Evolutionary conservation across 2,888 invertebrate genomes (phyloP), one percentile per base, ranked within the genome.

Genomic region (Eristalis intricaria): DNA sequence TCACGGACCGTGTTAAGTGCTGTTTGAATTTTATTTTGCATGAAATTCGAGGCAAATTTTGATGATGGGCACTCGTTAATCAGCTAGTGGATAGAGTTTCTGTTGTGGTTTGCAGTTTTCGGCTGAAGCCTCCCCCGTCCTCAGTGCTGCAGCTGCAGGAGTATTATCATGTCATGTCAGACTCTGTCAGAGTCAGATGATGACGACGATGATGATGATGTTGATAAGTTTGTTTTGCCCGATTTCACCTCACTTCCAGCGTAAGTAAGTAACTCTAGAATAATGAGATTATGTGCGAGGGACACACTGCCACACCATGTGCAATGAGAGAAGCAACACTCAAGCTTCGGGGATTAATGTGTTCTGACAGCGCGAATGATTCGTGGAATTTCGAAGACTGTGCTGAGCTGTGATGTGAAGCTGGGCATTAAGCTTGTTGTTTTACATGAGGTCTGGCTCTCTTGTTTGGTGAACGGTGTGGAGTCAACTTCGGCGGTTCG

Each of bases 41-140:
- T 82, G 71, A 79, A 83, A 83, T 76, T 83, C 66, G 71, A 87
- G 75, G 50, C 63, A 73, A 64, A 85, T 70, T 81, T 74, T 65
- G 69, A 68, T 74, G 70, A 74, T 78, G 70, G 65, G 61, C 69
- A 43, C 73, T 70, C 75, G 83, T 66, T 83, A 74, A 83, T 78
- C 70, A 79, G 61, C 75, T 61, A 43, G 68, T 38, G 83, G 83
- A 83, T 79, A 78, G 43, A 64, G 38, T 87, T 86, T 71, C 75
- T 63, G 74, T 76, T 75, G 82, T 19, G 78, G 85, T 82, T 82
- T 58, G 73, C 68, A 74, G 10, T 32, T 32, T 66, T 73, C 71
- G 71, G 71, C 56, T 56, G 19, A 5, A 19, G 50, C 50, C 7
- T 77, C 65, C 61, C 32, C 58, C 56, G 61, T 60, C 75, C 69